phyloP scores from a whole-genome alignment of 2,888 invertebrate genomes.

The Zaprionus bogoriensis region DNA sequence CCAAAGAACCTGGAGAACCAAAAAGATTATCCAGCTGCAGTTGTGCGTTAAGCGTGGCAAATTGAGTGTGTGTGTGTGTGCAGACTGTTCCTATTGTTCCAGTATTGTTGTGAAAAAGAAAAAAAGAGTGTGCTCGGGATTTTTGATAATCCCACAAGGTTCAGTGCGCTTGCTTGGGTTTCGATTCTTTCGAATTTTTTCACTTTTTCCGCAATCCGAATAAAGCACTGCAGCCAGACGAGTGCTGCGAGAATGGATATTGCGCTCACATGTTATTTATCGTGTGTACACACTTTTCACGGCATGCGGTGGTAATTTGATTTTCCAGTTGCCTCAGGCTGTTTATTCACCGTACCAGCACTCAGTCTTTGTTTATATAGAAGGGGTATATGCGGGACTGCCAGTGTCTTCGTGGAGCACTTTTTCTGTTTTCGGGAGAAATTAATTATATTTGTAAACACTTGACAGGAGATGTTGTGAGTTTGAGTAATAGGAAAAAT shows the following conservation, averaged over 20 bases:
- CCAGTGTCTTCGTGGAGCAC: too few species aligned
- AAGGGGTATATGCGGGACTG: neutral
- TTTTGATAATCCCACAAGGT: neutral
- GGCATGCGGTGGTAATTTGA: neutral
- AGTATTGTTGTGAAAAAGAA: too few species aligned
- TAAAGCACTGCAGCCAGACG: neutral
- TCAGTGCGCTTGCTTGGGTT: neutral
- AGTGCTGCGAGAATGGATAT: neutral
- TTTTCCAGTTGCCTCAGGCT: conserved; percentile 1
- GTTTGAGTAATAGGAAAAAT: too few species aligned
- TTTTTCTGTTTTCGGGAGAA: too few species aligned
- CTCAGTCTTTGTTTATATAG: neutral
- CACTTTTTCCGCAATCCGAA: neutral
- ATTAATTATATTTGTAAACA: too few species aligned
- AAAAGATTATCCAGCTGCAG: neutral
- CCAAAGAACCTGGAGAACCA: too few species aligned
- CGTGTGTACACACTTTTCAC: neutral
- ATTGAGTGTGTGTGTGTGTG: neutral
- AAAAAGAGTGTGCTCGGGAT: neutral
- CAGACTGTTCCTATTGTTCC: neutral
- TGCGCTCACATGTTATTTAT: neutral
- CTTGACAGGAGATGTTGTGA: too few species aligned
- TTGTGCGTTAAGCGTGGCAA: neutral
- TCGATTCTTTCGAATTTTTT: neutral
- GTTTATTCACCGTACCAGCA: neutral